Conservation (phyloP, 92 coral and sea anemone genomes). For the Metridium senile region DNA sequence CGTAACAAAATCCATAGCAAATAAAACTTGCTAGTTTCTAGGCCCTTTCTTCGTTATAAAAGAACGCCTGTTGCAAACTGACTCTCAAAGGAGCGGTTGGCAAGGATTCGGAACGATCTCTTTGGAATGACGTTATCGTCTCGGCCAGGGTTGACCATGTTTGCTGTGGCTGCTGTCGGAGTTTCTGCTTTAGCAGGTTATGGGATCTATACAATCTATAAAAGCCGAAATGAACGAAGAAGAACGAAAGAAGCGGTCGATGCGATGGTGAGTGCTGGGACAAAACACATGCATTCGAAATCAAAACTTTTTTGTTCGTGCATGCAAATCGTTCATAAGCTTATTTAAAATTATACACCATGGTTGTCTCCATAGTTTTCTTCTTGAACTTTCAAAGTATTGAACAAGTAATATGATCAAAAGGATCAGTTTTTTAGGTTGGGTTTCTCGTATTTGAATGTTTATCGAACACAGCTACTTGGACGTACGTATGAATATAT, state of each 20-base stretch:
- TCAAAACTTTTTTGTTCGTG: background rate
- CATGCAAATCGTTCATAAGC: no score
- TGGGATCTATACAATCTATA: constrained; percentile 53
- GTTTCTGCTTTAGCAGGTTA: constrained; percentile 54
- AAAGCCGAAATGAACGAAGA: constrained; percentile 24
- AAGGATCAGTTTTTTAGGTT: no score
- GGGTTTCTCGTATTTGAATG: no score
- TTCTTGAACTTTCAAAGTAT: background rate
- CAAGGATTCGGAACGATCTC: constrained; percentile 29
- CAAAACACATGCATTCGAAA: background rate
- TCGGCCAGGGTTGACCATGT: constrained; percentile 41
- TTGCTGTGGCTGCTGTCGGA: constrained; percentile 60
- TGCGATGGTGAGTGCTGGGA: constrained; percentile 47
- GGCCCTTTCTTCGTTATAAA: background rate
- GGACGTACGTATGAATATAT: no score
- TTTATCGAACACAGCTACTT: no score
- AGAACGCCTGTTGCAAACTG: background rate
- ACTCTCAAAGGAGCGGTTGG: constrained; percentile 11
- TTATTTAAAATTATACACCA: background rate
- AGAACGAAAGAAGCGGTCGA: constrained; percentile 45
- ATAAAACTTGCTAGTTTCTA: background rate
- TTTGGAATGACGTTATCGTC: constrained; percentile 27
- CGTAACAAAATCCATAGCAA: no score
- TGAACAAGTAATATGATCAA: no score
- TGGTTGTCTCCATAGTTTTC: background rate